Evolutionary conservation across 2,113 vertebrate species (phyloP), one percentile per base, ranked within the genome.

Genomic region (Camelus bactrianus): DNA sequence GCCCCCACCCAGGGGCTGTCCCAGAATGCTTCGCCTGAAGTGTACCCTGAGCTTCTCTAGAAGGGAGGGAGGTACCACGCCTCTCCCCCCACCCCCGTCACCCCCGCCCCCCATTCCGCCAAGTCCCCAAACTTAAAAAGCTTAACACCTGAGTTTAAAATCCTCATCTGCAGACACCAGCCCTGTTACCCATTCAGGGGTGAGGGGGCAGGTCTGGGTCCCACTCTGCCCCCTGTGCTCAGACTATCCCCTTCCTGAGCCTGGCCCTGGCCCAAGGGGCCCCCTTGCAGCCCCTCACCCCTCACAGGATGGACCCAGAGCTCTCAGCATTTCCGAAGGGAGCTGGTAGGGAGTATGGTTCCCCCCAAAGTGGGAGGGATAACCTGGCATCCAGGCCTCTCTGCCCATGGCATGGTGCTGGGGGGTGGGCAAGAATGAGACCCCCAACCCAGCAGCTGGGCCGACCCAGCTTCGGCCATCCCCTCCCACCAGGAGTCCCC

Each of bases 331-430:
- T 30, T 60, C 54, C 64, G 9, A 48, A 46, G 19, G 42, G 8
- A 6, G 4, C 0, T 0, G 6, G 7, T 15, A 13, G 72, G 52
- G n/a, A 26, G 26, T 4, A 1, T 20, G 10, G 14, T 6, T 6
- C 32, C 38, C 87, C 22, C 69, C 2, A 32, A 22, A 1, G 32
- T 3, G 13, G 14, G 76, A 46, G 64, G 30, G n/a, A 17, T 5
- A 22, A 52, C 65, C 58, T 8, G 20, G 77, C 50, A 30, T 46
- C 60, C 17, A 16, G 30, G 28, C 7, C 65, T 13, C 13, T 20
- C 67, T 86, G 64, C 56, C 79, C 32, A 12, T 0, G 7, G 46
- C 7, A 2, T 26, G 56, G 52, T 26, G 35, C 12, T 11, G 15
- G 42, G 58, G 0, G 4, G 5, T 15, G 28, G 11, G 6, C 35